Base-by-base conservation (phyloP, 2,113 vertebrate genomes). In the Otolemur garnettii region DNA sequence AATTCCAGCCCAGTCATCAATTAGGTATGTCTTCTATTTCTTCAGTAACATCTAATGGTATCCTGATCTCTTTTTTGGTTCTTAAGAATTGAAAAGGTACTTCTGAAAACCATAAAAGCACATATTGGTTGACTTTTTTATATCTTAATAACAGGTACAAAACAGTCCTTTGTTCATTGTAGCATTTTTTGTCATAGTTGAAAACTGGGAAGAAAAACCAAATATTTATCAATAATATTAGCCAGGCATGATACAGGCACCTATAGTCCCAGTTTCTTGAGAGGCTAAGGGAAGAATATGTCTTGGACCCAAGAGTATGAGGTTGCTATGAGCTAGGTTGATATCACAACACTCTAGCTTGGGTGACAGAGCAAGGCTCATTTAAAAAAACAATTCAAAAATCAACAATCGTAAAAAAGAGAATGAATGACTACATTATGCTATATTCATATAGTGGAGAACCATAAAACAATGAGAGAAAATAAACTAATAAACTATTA, bases 51-150 rank as follows among this genome's bases (percentile, higher is more conserved):
- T 14, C 42, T n/a, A 81, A 72, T 72, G 50, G 1, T 71, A 75
- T 69, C 89, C 11, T 93, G n/a, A 87, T 89, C 88, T 81, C 4
- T 78, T 74, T 83, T 92, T 71, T 59, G 15, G 8, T 30, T 75
- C 90, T 78, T 86, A 92, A 95, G n/a, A 57, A 86, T 69, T 77
- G 30, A 69, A 93, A 82, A 35, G 42, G 4, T 90, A 81, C 64
- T 92, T 95, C 33, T 68, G 35, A 93, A 80, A 28, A 68, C 69
- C 68, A 38, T 62, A 28, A 91, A 21, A 91, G 3, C 53, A 75
- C 57, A 38, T 15, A 17, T 2, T 79, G 26, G 55, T 60, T 92
- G 42, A 33, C 33, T 53, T 80, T 17, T 72, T 68, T 82, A 50
- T 22, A 22, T 77, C 72, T 68, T 84, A 85, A 86, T 42, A 3